These are phyloP conservation scores for Agonopterix subpropinquella DNA, from an alignment of 2,888 invertebrate species.

Conservation along the genomic window DNA sequence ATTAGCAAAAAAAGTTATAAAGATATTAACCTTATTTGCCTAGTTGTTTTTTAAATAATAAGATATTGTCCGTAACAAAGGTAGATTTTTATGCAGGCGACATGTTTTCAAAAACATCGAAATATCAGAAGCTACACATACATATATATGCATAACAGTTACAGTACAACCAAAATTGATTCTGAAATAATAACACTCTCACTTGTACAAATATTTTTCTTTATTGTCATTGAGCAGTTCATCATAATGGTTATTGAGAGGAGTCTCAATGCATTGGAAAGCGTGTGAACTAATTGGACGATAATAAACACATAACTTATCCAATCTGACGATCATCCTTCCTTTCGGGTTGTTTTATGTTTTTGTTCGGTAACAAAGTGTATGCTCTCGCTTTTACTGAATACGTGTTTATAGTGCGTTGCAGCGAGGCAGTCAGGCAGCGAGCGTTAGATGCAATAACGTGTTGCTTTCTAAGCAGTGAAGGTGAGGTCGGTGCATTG, in stretches of 20 bases:
- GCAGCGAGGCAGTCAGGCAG: slow-evolving; percentile 17
- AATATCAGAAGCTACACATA: slow-evolving; percentile 22
- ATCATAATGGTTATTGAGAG: slow-evolving; percentile 36
- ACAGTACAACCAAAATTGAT: slow-evolving; percentile 34
- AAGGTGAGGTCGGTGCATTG: slow-evolving; percentile 62
- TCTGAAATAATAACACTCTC: slow-evolving; percentile 43
- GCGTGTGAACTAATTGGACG: slow-evolving; percentile 29
- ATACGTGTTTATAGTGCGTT: slow-evolving; percentile 28
- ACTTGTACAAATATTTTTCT: slow-evolving; percentile 51
- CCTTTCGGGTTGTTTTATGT: background rate
- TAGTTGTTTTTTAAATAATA: background rate
- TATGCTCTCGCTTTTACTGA: slow-evolving; percentile 58
- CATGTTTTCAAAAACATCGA: slow-evolving; percentile 43
- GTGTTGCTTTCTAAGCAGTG: slow-evolving; percentile 71
- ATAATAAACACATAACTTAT: background rate
- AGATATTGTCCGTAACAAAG: slow-evolving; percentile 1
- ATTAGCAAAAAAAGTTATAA: too few relatives aligned
- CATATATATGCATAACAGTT: slow-evolving; percentile 5
- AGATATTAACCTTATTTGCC: too few relatives aligned
- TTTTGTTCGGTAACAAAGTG: background rate
- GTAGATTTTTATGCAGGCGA: slow-evolving; percentile 19
- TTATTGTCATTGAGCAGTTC: slow-evolving; percentile 39
- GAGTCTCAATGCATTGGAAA: slow-evolving; percentile 32
- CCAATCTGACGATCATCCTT: background rate
- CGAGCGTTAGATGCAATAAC: slow-evolving; percentile 54